Conservation (phyloP, 2,888 invertebrate genomes). For the Tetropium fuscum region DNA sequence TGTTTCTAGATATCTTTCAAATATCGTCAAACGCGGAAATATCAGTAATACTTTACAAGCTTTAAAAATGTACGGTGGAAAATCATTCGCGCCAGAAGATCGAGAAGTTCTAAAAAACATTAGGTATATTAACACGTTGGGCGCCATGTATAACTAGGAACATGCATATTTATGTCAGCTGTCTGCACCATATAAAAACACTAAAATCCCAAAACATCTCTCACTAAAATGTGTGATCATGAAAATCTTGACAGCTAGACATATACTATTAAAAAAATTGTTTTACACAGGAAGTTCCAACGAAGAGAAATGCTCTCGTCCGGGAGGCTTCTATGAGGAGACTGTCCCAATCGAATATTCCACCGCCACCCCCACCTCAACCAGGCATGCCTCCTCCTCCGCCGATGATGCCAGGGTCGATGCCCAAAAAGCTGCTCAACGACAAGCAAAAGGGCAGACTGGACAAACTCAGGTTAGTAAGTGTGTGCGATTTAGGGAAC, state of each 20-base stretch:
- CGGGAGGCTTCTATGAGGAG: constrained; percentile 60
- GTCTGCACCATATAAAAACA: no score
- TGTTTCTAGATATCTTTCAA: no score
- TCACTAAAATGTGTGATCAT: no score
- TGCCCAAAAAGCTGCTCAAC: constrained; percentile 68
- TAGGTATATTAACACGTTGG: no score
- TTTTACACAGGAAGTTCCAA: constrained; percentile 52
- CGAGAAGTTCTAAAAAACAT: no score
- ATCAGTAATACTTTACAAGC: no score
- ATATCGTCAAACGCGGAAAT: no score
- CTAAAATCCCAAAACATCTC: no score
- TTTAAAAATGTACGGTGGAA: no score
- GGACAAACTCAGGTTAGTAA: constrained; percentile 74
- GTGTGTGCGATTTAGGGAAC: neutral
- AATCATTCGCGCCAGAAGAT: no score
- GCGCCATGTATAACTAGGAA: no score
- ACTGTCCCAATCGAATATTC: constrained; percentile 47
- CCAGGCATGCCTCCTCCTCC: constrained; percentile 77
- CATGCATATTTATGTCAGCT: no score
- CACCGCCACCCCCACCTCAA: constrained; percentile 56
- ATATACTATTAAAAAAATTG: constrained; percentile 12
- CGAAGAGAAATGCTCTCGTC: constrained; percentile 59
- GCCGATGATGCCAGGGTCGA: constrained; percentile 73
- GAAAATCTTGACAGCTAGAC: constrained; percentile 5
- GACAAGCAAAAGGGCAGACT: constrained; percentile 74